These are phyloP conservation scores for Gonocerus acuteangulatus DNA, from an alignment of 2,888 invertebrate species.

Conservation along the genomic window DNA sequence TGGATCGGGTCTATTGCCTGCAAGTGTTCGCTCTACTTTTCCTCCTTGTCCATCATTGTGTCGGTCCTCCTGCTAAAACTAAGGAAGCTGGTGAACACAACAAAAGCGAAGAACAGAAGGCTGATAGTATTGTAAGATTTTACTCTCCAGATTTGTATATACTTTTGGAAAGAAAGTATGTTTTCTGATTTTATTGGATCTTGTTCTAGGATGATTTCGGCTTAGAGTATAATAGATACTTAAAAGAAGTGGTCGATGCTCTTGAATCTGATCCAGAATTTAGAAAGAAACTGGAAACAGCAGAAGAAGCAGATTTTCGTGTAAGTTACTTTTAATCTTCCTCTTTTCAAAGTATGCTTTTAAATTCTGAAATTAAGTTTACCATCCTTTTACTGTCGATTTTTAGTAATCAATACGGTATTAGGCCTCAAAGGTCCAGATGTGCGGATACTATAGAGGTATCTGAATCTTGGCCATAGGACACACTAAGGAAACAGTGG, in stretches of 20 bases:
- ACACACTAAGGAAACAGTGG: too few species aligned
- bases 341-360: background rate
- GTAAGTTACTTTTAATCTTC: constrained; percentile 48
- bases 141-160: background rate
- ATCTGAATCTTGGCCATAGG: background rate
- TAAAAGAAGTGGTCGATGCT: constrained; percentile 81
- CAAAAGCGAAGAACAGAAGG: background rate
- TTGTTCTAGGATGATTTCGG: constrained; percentile 26
- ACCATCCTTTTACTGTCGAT: background rate
- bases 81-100: background rate
- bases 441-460: background rate
- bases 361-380: too few species aligned
- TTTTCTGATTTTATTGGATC: background rate
- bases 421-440: background rate
- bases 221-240: constrained; percentile 78
- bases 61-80: background rate
- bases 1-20: too few species aligned
- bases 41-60: background rate
- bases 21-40: background rate
- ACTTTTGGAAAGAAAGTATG: background rate
- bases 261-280: constrained; percentile 84
- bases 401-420: background rate
- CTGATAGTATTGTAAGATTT: background rate
- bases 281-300: constrained; percentile 69
- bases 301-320: constrained; percentile 73